phyloP scores from a whole-genome alignment of 2,888 invertebrate genomes.

The Embidobia sp. region DNA sequence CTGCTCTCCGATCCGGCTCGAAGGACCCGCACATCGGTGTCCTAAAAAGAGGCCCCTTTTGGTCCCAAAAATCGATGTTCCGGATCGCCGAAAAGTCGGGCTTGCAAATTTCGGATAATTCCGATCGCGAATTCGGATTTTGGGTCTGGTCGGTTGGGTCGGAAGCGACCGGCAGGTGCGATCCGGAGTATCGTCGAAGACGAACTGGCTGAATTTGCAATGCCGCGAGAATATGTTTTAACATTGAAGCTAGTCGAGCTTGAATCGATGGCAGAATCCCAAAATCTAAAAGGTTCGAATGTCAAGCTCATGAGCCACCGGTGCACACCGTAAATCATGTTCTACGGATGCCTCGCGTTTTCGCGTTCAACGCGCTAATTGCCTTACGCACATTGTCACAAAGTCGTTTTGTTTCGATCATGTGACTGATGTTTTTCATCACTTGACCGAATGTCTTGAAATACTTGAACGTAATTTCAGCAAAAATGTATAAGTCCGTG shows the following conservation, averaged over 20 bases:
- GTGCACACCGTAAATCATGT: conserved; percentile 58
- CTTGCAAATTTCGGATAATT: no score
- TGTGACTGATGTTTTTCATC: conserved; percentile 21
- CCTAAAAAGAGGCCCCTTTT: no score
- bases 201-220: conserved; percentile 69
- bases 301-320: conserved; percentile 75
- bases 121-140: conserved; percentile 6
- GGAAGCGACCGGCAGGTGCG: conserved; percentile 61
- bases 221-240: conserved; percentile 68
- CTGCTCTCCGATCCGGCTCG: no score
- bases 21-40: no score
- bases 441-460: background rate
- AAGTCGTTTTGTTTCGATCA: conserved; percentile 13
- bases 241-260: conserved; percentile 73
- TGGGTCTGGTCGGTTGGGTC: background rate
- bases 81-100: no score
- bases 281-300: conserved; percentile 79
- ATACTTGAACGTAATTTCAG: conserved; percentile 6
- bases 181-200: conserved; percentile 71
- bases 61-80: no score
- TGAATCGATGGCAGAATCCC: conserved; percentile 77
- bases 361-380: conserved; percentile 26
- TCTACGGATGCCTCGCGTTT: conserved; percentile 21
- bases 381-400: conserved; percentile 18
- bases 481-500: no score